phyloP scores from a whole-genome alignment of 2,113 vertebrate genomes.

The Protobothrops mucrosquamatus region DNA sequence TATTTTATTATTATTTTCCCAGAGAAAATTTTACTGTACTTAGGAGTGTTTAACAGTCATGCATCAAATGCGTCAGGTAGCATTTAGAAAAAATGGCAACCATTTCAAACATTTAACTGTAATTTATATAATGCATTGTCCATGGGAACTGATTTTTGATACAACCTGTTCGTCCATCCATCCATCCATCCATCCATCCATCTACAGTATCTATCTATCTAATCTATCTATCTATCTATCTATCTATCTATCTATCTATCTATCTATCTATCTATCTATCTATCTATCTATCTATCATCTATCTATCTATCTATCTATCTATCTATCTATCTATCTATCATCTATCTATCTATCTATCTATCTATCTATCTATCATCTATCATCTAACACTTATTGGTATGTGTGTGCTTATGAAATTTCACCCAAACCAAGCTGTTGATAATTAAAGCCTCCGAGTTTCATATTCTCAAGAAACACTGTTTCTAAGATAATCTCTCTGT shows the following conservation, averaged over 20 bases:
- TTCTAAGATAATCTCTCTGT: not conserved
- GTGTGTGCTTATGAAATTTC: not conserved
- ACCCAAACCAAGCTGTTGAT: not conserved
- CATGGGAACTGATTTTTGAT: not conserved
- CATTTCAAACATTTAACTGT: not conserved
- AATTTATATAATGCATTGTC: not conserved
- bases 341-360: too few species aligned
- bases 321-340: too few species aligned
- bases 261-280: too few species aligned
- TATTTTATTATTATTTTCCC: not conserved
- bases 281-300: too few species aligned
- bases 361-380: too few species aligned
- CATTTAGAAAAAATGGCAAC: not conserved
- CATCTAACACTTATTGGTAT: too few species aligned
- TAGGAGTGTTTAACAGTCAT: not conserved
- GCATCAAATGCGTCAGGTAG: not conserved
- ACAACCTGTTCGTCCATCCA: too few species aligned
- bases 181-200: too few species aligned
- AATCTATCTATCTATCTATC: too few species aligned
- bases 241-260: too few species aligned
- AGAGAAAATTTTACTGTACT: not conserved
- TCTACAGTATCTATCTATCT: too few species aligned
- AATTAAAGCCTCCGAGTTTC: not conserved
- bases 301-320: too few species aligned
- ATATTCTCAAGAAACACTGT: not conserved